Evolutionary conservation across 2,113 vertebrate species (phyloP).

Genomic region (Sturnus vulgaris): DNA sequence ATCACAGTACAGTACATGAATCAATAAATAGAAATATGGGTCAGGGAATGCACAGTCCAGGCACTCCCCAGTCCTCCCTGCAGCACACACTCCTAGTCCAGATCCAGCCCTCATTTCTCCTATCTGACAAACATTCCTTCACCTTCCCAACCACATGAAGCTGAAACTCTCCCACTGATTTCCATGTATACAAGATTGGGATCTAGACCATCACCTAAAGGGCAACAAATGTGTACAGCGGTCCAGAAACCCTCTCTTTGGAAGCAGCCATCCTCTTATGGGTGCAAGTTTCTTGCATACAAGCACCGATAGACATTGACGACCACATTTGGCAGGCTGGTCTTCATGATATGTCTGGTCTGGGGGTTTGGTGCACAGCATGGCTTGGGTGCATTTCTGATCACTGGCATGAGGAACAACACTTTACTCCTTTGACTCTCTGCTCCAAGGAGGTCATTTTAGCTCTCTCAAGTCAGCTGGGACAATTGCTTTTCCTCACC

Average conservation of each 20-base stretch:
- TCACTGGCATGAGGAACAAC: background rate
- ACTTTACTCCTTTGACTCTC: background rate
- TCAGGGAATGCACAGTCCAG: fast-evolving
- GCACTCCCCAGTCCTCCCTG: background rate
- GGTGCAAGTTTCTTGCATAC: background rate
- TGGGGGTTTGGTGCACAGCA: background rate
- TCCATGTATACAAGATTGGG: fast-evolving
- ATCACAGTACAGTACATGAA: background rate
- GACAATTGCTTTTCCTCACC: background rate
- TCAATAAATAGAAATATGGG: background rate
- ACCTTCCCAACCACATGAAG: background rate
- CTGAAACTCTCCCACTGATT: background rate
- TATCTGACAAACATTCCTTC: background rate
- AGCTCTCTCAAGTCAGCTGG: background rate
- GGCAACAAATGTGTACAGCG: background rate
- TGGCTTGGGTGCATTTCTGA: background rate
- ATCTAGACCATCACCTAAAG: background rate
- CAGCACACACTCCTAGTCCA: background rate
- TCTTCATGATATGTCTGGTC: background rate
- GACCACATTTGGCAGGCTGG: background rate
- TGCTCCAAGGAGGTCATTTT: background rate
- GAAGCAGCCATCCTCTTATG: background rate
- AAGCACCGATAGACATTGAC: fast-evolving
- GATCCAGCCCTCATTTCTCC: background rate
- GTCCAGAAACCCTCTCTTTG: background rate